Evolutionary conservation across 2,797 vertebrate species (phyloP), one percentile per base, ranked within the genome.

Genomic region (Tangara arthus): DNA sequence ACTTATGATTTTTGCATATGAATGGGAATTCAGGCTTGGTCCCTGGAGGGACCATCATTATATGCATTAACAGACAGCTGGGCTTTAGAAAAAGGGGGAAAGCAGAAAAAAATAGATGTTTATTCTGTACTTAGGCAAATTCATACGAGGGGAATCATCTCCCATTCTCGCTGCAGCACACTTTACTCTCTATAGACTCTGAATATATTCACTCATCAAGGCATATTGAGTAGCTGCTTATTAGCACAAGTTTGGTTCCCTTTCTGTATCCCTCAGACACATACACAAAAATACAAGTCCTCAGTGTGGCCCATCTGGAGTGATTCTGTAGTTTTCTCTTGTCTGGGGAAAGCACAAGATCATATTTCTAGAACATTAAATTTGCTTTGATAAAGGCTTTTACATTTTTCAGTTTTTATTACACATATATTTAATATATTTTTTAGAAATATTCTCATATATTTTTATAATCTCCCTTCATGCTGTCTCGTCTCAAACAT

Each of bases 31-130:
- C 49, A 96, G 80, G 95, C 96, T 95, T 89, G 87, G 93, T 97
- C 96, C 88, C 90, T 28, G 63, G 66, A 55, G 72, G 96, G 94
- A 92, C 91, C 68, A 68, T 97, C 96, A 97, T 98, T 98, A 97
- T 92, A 72, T 94, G 94, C 94, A 96, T 97, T 98, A 98, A 95
- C 92, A 97, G 97, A 94, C 97, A 98, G 97, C 97, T 97, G 97
- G 95, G 96, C 97, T 97, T 97, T 97, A 97, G 97, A 98, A 95
- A 97, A 97, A 73, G 66, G 84, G 90, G 86, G 84, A 95, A 96
- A 92, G 95, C 71, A 95, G 94, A 94, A 96, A 97, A 59, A 97
- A 98, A 96, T 84, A 96, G 93, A 92, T 95, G 77, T 96, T 97
- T 94, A 94, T 96, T 96, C 85, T 96, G 91, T 97, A 95, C 90